Evolutionary conservation across 2,113 vertebrate genomes (phyloP).

Genomic region (Malurus cyaneus): DNA sequence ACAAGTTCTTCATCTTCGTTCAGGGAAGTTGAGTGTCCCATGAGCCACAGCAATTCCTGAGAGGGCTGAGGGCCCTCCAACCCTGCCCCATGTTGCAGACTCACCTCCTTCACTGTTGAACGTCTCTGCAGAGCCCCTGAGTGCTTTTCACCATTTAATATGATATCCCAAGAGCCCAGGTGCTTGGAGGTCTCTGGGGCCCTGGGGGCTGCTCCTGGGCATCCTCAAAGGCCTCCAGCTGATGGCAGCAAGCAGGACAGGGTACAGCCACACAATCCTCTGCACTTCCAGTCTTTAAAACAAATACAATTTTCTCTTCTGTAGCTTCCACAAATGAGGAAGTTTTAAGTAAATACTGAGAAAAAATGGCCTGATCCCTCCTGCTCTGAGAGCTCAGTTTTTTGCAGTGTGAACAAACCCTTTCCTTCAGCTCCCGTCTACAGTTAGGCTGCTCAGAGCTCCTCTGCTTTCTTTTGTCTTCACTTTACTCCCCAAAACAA

Average conservation of each 20-base stretch:
- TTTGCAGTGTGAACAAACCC: background rate
- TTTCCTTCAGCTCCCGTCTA: background rate
- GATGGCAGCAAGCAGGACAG: background rate
- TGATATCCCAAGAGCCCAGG: background rate
- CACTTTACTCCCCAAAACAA: background rate
- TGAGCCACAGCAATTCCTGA: background rate
- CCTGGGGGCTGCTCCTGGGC: accelerated
- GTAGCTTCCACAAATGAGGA: background rate
- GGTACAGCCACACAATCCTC: background rate
- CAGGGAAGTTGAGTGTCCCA: accelerated
- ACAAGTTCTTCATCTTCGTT: background rate
- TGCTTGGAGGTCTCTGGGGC: background rate
- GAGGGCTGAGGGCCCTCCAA: background rate
- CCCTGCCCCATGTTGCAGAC: background rate
- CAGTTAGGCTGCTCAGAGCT: background rate
- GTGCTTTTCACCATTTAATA: accelerated
- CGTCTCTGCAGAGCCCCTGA: background rate
- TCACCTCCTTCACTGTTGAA: background rate
- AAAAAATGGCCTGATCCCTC: background rate
- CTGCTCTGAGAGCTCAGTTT: background rate
- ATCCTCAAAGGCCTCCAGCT: background rate
- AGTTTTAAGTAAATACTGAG: background rate
- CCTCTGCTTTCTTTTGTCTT: background rate
- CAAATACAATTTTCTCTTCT: background rate
- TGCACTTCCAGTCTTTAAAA: background rate